Percentiles rank a stretch among this genome's conserved stretches.
Conservation (phyloP, 2,888 invertebrate genomes). For the Brachycybe producta region DNA sequence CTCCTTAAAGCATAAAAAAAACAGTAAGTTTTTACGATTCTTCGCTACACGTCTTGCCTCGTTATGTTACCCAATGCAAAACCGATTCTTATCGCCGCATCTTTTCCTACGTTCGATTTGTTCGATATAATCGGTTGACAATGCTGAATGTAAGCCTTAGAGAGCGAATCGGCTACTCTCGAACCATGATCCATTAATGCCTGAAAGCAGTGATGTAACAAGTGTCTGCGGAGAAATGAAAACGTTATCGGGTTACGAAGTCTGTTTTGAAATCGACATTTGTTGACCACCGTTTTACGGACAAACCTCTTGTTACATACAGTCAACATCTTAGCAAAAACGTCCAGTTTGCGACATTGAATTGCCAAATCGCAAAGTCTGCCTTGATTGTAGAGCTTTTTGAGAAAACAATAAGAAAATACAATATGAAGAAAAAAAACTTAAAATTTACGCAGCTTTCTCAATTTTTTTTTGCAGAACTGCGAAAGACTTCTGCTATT, state of each 20-base stretch:
- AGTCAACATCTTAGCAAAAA: slow-evolving; percentile 54
- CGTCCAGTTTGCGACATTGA: slow-evolving; percentile 55
- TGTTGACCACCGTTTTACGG: not conserved
- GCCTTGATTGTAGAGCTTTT: slow-evolving; percentile 40
- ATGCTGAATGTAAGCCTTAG: slow-evolving; percentile 28
- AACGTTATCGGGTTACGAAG: not conserved
- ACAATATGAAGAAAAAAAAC: slow-evolving; percentile 27
- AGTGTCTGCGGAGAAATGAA: slow-evolving; percentile 33
- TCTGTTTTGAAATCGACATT: slow-evolving; percentile 1
- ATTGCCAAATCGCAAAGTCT: slow-evolving; percentile 51
- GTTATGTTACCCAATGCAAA: slow-evolving; percentile 32
- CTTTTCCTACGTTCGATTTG: slow-evolving; percentile 19
- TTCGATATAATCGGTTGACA: slow-evolving; percentile 20
- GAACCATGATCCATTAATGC: slow-evolving; percentile 51
- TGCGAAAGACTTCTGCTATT: too few species aligned
- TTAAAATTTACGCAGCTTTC: too few species aligned
- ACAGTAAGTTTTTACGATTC: too few species aligned
- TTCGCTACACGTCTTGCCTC: too few species aligned
- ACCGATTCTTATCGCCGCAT: slow-evolving; percentile 30
- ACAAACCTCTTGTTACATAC: slow-evolving; percentile 48
- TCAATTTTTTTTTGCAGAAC: too few species aligned
- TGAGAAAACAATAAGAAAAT: slow-evolving; percentile 17
- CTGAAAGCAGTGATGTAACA: slow-evolving; percentile 55
- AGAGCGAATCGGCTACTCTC: slow-evolving; percentile 40
- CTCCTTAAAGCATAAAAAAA: slow-evolving; percentile 30